Conservation (phyloP, 2,888 invertebrate genomes). For the Stomorhina lunata region DNA sequence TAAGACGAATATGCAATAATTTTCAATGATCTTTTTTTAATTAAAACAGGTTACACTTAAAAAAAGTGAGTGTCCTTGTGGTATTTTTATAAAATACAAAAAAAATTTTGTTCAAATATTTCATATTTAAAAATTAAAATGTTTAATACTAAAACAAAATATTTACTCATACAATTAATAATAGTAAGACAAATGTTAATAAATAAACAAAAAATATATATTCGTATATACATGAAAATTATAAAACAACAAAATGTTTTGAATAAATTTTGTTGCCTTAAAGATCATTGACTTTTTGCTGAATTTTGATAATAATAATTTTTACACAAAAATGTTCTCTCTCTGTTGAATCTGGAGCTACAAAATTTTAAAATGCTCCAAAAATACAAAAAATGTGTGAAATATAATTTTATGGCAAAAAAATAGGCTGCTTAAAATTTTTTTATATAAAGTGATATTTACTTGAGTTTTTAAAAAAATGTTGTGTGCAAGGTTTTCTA, state of each 20-base stretch:
- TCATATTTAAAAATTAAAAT: no score
- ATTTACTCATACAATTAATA: neutral
- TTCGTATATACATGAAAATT: no score
- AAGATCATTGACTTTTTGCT: slow-evolving; percentile 57
- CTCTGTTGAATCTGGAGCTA: neutral
- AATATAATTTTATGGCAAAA: neutral
- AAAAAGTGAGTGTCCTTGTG: slow-evolving; percentile 37
- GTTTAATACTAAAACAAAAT: neutral
- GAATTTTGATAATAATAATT: slow-evolving; percentile 29
- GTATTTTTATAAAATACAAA: slow-evolving; percentile 17
- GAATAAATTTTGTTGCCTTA: slow-evolving; percentile 16
- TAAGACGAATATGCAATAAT: neutral
- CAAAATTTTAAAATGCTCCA: no score
- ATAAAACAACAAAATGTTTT: slow-evolving; percentile 31
- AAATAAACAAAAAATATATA: neutral
- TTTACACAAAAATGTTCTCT: neutral
- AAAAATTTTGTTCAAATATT: neutral
- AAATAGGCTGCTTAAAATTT: neutral
- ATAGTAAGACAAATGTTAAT: slow-evolving; percentile 3
- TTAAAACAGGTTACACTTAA: slow-evolving; percentile 46
- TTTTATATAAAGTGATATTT: neutral
- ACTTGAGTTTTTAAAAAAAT: neutral
- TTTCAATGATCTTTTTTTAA: slow-evolving; percentile 25
- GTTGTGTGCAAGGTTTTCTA: slow-evolving; percentile 41
- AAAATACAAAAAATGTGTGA: neutral